Evolutionary conservation across 2,888 invertebrate species (phyloP).

Genomic region (Onchidella celtica): DNA sequence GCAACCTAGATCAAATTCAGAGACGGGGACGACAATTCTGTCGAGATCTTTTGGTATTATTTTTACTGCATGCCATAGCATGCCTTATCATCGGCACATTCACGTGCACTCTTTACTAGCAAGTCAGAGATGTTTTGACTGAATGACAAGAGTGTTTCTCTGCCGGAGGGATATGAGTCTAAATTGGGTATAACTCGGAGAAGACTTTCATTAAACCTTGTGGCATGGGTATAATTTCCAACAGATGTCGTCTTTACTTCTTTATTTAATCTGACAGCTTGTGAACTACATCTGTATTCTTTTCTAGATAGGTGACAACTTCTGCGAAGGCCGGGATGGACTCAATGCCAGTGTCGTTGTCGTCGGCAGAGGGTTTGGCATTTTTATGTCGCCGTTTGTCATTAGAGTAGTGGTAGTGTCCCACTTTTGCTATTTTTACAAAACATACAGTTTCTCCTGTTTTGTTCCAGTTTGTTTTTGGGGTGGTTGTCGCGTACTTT

Average conservation of each 20-base stretch:
- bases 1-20: background rate
- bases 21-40: background rate
- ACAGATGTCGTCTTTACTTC: too few species aligned
- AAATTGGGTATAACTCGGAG: background rate
- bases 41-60: background rate
- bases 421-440: background rate
- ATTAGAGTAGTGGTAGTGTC: background rate
- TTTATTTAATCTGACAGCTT: background rate
- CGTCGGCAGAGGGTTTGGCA: background rate
- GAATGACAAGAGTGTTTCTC: background rate
- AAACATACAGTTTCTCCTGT: background rate
- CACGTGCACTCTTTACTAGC: background rate
- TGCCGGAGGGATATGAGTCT: background rate
- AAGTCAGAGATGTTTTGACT: background rate
- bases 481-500: background rate
- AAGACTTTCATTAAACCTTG: background rate
- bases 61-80: background rate
- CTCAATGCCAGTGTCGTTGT: background rate
- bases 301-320: background rate
- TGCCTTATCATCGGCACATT: background rate
- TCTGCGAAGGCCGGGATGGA: background rate
- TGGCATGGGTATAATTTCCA: background rate
- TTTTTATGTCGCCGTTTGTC: background rate
- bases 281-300: background rate
- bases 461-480: background rate